These are phyloP conservation scores for Conomelus anceps DNA, from an alignment of 2,888 invertebrate genomes.

Conservation along the genomic window DNA sequence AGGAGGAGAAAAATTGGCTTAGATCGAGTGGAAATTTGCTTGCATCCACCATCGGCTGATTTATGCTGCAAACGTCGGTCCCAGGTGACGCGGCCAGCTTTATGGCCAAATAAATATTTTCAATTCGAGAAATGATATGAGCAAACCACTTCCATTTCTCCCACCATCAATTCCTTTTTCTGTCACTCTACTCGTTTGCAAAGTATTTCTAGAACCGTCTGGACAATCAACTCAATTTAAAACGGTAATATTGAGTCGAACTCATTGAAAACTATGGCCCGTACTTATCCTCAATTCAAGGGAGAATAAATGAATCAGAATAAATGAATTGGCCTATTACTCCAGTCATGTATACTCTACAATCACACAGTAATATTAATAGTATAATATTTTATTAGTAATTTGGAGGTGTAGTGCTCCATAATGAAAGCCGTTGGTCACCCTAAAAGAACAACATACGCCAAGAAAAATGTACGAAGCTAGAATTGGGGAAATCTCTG, in stretches of 20 bases:
- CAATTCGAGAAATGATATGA: slow-evolving; percentile 1
- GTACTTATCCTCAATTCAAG: no score
- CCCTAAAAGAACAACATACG: no score
- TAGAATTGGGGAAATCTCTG: no score
- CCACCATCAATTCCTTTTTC: no score
- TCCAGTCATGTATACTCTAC: no score
- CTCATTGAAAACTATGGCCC: not conserved
- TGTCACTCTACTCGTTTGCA: not conserved
- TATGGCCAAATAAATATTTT: slow-evolving; percentile 10
- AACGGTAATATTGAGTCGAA: not conserved
- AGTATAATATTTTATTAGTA: no score
- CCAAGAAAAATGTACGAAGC: no score
- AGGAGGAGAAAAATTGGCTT: not conserved
- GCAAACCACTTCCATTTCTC: not conserved
- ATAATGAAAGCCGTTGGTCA: no score
- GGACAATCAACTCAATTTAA: not conserved
- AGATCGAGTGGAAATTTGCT: not conserved
- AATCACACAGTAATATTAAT: no score
- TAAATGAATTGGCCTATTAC: no score
- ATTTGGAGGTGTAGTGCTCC: no score
- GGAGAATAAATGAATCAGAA: no score
- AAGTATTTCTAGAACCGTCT: not conserved
- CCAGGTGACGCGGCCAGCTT: slow-evolving; percentile 2
- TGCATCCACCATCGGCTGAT: not conserved
- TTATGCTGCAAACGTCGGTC: not conserved